phyloP scores from a whole-genome alignment of 2,888 invertebrate genomes.

The Hylaea fasciaria region DNA sequence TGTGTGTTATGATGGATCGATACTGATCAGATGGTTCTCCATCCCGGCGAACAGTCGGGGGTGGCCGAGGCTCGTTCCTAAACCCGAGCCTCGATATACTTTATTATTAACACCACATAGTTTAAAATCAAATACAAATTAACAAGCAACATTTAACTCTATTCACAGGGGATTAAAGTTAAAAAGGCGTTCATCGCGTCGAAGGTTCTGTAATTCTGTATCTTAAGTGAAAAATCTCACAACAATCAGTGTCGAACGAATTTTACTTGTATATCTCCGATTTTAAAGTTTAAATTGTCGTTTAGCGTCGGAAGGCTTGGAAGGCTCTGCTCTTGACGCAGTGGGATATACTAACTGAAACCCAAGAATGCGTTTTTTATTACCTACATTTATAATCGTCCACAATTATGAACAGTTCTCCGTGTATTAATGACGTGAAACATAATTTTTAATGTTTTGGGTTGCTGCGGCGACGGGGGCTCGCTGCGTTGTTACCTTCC shows the following conservation, averaged over 20 bases:
- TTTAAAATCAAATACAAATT: constrained; percentile 34
- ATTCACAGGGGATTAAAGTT: constrained; percentile 2
- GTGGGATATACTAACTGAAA: constrained; percentile 67
- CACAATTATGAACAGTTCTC: constrained; percentile 74
- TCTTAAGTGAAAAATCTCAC: not conserved
- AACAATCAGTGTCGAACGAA: constrained; percentile 6
- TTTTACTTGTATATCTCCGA: constrained; percentile 27
- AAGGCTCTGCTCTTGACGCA: constrained; percentile 63
- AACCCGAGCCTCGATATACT: constrained; percentile 52
- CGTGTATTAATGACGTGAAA: constrained; percentile 73
- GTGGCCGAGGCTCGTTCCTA: constrained; percentile 67
- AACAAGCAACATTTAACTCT: constrained; percentile 18
- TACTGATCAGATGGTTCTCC: constrained; percentile 53
- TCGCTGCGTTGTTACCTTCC: constrained; percentile 1
- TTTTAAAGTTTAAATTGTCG: constrained; percentile 31
- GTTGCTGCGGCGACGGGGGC: constrained; percentile 41
- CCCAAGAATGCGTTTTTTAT: constrained; percentile 75
- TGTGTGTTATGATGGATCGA: constrained; percentile 60
- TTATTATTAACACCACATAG: constrained; percentile 51
- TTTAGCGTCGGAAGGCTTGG: constrained; percentile 8
- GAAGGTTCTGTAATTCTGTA: constrained; percentile 24
- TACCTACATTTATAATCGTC: constrained; percentile 65
- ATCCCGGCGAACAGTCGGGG: constrained; percentile 66
- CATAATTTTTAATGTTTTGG: constrained; percentile 65
- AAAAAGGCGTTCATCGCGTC: constrained; percentile 1